Conservation (phyloP, 2,888 invertebrate genomes). For the Yponomeuta cagnagella region DNA sequence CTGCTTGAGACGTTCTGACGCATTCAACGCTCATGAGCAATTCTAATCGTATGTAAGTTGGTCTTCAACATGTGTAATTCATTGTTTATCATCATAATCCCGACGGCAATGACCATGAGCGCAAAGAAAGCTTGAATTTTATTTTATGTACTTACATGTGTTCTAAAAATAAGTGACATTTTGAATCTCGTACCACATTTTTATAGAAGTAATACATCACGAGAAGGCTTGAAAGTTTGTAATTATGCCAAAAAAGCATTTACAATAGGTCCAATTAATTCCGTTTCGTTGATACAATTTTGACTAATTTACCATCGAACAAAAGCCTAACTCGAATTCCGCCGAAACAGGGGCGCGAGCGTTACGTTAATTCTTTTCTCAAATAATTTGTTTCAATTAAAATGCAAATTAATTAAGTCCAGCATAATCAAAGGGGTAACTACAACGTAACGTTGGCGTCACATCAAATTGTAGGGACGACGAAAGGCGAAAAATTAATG, state of each 20-base stretch:
- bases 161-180: background rate
- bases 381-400: conserved; percentile 70
- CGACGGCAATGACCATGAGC: conserved; percentile 38
- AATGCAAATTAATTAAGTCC: conserved; percentile 73
- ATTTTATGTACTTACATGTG: background rate
- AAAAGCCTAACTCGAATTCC: conserved; percentile 7
- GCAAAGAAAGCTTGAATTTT: background rate
- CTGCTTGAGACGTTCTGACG: conserved; percentile 34
- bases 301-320: conserved; percentile 3
- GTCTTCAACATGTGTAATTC: conserved; percentile 47
- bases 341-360: background rate
- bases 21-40: conserved; percentile 43
- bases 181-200: no score
- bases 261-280: conserved; percentile 3
- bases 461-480: conserved; percentile 78
- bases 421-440: conserved; percentile 71
- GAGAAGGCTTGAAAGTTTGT: background rate
- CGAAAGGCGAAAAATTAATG: conserved; percentile 72
- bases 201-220: no score
- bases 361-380: conserved; percentile 39
- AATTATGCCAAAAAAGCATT: background rate
- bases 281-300: conserved; percentile 5
- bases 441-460: conserved; percentile 60
- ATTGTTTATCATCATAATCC: conserved; percentile 33
- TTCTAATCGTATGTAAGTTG: conserved; percentile 45